Evolutionary conservation across 2,113 vertebrate species (phyloP).

Genomic region (Speoplatyrhinus poulsoni): DNA sequence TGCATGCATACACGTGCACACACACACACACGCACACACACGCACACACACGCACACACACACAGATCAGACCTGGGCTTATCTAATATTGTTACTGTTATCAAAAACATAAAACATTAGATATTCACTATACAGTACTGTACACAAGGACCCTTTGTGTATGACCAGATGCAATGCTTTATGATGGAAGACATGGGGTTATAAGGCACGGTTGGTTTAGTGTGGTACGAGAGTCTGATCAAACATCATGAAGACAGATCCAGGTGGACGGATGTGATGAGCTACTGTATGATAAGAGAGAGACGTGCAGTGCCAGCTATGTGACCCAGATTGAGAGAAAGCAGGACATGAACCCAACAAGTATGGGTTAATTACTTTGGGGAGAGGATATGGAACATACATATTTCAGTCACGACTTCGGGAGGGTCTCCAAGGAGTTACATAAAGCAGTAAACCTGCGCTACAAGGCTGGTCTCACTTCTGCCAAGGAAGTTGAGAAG

Average conservation of each 20-base stretch:
- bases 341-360: conserved; percentile 71
- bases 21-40: not conserved
- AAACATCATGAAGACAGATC: too few species aligned
- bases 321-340: conserved; percentile 76
- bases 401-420: conserved; percentile 63
- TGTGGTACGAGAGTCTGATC: too few species aligned
- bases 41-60: conserved; percentile 20
- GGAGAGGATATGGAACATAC: conserved; percentile 65
- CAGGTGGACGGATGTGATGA: too few species aligned
- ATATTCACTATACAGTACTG: too few species aligned
- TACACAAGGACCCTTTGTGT: not conserved
- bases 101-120: not conserved
- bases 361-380: conserved; percentile 77
- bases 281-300: conserved; percentile 1
- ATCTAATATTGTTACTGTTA: not conserved
- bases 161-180: not conserved
- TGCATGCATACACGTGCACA: conserved; percentile 10
- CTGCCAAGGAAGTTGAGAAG: not conserved
- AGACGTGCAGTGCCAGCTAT: conserved; percentile 38
- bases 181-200: not conserved
- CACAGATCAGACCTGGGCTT: conserved; percentile 62
- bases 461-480: conserved; percentile 18
- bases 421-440: conserved; percentile 57
- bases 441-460: conserved; percentile 40
- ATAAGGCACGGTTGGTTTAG: too few species aligned